Base-by-base conservation (phyloP, 2,797 vertebrate species). In the Otolemur crassicaudatus region DNA sequence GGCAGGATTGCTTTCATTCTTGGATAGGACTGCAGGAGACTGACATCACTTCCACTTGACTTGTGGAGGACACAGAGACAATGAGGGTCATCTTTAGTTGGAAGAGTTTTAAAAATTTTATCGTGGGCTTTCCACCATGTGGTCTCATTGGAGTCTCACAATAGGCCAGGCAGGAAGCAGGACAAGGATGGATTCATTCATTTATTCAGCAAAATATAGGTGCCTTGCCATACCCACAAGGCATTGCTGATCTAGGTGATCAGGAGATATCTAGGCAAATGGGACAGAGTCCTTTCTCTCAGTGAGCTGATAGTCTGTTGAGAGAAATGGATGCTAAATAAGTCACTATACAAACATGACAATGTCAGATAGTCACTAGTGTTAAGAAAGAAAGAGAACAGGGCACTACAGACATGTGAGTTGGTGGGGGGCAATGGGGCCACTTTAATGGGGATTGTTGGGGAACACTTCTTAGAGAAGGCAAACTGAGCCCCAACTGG, bases 101-200 rank as follows among this genome's bases (percentile, higher is more conserved):
- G 65, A 86, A 83, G 46, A 91, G 58, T 88, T 88, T 91, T n/a
- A n/a, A 67, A 9, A 61, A 8, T 77, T 82, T 80, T 79, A 63
- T 37, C 3, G 12, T 73, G 70, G 34, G 40, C 43, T 58, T 37
- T 73, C 25, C 20, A 22, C 12, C 40, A 56, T 0, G 0, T 60
- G 37, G 58, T 72, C 53, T 67, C 25, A 5, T 2, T 70, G 69
- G 58, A 81, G 19, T 79, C 56, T 87, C 65, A 9, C 49, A 53
- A 22, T 46, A 83, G 22, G 23, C 40, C n/a, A 37, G 27, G 76
- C 25, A 77, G 88, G 84, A 96, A 73, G 70, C 70, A 40, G 49
- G 80, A 6, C 58, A 34, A 46, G 34, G 81, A 34, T 72, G 70
- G 58, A 53, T 53, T 17, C 17, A 20, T 77, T 80, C 61, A 77